These are phyloP conservation scores for Ibidorhyncha struthersii DNA, from an alignment of 2,113 vertebrate species.

Conservation along the genomic window DNA sequence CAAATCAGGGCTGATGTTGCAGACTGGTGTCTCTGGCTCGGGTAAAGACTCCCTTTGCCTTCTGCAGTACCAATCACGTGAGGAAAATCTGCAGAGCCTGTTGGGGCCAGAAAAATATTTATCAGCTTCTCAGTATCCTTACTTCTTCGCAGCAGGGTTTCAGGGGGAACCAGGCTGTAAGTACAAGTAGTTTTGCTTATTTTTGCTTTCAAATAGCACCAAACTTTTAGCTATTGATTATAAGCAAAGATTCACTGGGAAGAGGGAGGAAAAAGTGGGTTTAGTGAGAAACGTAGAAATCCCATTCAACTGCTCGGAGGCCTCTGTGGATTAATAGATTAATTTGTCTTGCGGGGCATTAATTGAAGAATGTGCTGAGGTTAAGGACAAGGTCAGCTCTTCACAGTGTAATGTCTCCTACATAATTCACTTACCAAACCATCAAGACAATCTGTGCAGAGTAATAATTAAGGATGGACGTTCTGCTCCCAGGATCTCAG, in stretches of 20 bases:
- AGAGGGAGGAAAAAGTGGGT: not conserved
- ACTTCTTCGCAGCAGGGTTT: not conserved
- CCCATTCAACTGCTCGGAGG: conserved; percentile 5
- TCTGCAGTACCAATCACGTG: fast-evolving
- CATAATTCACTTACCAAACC: conserved; percentile 52
- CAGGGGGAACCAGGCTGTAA: not conserved
- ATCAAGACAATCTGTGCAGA: conserved; percentile 30
- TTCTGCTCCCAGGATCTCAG: not conserved
- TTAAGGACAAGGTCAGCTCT: conserved; percentile 60
- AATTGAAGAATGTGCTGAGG: conserved; percentile 59
- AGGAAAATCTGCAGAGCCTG: not conserved
- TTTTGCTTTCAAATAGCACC: not conserved
- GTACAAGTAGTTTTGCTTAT: not conserved
- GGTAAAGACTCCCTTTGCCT: not conserved
- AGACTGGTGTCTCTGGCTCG: not conserved
- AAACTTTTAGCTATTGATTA: not conserved
- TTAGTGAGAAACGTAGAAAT: conserved; percentile 35
- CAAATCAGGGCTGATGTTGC: not conserved
- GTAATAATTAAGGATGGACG: conserved; percentile 19
- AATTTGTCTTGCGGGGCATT: conserved; percentile 36
- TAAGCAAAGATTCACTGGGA: not conserved
- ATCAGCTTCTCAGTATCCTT: not conserved
- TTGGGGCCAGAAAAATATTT: not conserved
- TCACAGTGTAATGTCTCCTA: not conserved
- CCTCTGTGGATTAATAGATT: conserved; percentile 34